Evolutionary conservation across 2,888 invertebrate genomes (phyloP).

Genomic region (Sinopyrophorus schimmeli): DNA sequence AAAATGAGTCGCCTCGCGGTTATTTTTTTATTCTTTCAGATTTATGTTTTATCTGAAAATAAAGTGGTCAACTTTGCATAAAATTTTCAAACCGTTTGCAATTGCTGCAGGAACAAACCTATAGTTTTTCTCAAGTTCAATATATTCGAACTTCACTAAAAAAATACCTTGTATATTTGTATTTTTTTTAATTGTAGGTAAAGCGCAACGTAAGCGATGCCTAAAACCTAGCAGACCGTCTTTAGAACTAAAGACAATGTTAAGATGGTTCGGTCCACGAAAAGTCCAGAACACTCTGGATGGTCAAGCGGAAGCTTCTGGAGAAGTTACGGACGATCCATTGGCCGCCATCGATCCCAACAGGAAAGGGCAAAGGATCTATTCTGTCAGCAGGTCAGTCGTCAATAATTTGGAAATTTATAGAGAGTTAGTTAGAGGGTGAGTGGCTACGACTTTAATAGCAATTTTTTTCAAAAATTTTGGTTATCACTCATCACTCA

Average conservation of each 20-base stretch:
- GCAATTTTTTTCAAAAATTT: not conserved
- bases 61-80: too few species aligned
- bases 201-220: constrained; percentile 25
- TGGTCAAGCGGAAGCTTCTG: constrained; percentile 26
- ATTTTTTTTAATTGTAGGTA: too few species aligned
- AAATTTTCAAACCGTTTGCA: too few species aligned
- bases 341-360: constrained; percentile 54
- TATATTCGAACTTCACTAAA: too few species aligned
- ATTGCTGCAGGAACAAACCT: too few species aligned
- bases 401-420: constrained; percentile 38
- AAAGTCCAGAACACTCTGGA: constrained; percentile 40
- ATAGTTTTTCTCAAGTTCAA: too few species aligned
- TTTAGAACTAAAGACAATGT: constrained; percentile 39
- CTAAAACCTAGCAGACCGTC: constrained; percentile 19
- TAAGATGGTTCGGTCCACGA: constrained; percentile 49
- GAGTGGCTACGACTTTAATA: too few species aligned
- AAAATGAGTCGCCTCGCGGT: too few species aligned
- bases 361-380: constrained; percentile 59
- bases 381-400: constrained; percentile 63
- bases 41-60: too few species aligned
- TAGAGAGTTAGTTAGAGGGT: constrained; percentile 40
- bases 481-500: too few species aligned
- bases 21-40: too few species aligned
- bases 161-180: constrained; percentile 3
- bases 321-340: constrained; percentile 57